Evolutionary conservation across 2,797 vertebrate species (phyloP).

Genomic region (Darevskia nairensis): DNA sequence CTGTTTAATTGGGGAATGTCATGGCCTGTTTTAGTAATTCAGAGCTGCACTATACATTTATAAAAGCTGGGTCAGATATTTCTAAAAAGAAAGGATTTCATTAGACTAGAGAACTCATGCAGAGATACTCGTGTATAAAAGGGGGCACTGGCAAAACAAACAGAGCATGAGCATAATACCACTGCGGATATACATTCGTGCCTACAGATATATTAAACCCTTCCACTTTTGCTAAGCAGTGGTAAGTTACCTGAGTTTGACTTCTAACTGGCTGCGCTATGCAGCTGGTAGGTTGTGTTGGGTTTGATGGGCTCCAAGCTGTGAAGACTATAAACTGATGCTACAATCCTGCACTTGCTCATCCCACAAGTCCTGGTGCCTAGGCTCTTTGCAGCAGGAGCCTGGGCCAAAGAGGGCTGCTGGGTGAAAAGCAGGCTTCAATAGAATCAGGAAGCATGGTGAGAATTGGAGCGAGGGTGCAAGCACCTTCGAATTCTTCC

Average conservation of each 20-base stretch:
- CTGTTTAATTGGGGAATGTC: constrained; percentile 30
- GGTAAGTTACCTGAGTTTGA: background rate
- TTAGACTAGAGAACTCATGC: background rate
- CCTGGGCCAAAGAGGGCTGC: no score
- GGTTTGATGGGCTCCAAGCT: no score
- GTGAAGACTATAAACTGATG: no score
- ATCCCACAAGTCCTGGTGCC: no score
- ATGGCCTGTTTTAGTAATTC: constrained; percentile 31
- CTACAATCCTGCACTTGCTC: no score
- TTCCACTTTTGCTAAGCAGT: background rate
- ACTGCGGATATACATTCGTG: background rate
- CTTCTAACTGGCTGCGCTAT: no score
- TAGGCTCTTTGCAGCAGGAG: no score
- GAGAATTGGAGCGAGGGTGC: no score
- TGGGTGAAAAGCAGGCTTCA: no score
- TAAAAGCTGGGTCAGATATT: constrained; percentile 17
- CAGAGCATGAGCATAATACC: background rate
- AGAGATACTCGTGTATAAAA: background rate
- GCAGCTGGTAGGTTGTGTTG: no score
- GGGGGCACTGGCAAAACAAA: background rate
- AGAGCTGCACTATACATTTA: constrained; percentile 14
- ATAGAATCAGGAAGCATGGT: no score
- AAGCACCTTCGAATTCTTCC: no score
- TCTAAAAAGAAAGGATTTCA: constrained; percentile 2
- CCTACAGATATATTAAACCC: background rate